Evolutionary conservation across 2,797 vertebrate genomes (phyloP), one percentile per base, ranked within the genome.

Genomic region (Danionella dracula): DNA sequence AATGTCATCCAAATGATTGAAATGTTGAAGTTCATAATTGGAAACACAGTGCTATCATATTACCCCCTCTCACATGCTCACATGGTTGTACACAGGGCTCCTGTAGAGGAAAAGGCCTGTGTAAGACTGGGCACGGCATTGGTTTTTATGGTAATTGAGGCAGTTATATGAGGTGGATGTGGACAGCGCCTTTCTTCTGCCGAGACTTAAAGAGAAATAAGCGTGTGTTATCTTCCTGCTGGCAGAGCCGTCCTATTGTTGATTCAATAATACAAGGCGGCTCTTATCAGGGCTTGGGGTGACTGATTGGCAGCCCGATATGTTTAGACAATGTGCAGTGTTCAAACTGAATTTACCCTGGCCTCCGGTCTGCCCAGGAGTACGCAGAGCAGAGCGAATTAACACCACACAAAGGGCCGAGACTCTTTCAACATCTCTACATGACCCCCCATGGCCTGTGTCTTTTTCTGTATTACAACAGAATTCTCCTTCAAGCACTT

Each of bases 331-430:
- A 93, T 90, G 88, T 85, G 81, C 86, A 81, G 86, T 86, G 86
- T 93, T 93, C 91, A 93, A 92, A 92, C 88, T 89, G 90, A 89
- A 91, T 93, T 92, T 90, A 90, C 86, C 87, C 86, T 87, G 84
- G 84, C 86, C 68, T 62, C 80, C 78, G 76, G 86, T 86, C 85
- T 79, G 83, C 76, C 77, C 32, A 34, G 42, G 46, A 72, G 67
- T 49, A 58, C 44, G 38, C 40, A 19, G 38, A 65, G 48, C 21
- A 64, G 29, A 58, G 57, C 46, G 32, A 60, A 65, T 64, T 58
- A 67, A 57, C 62, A 66, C 48, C 51, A 51, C 9, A 45, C 58
- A 70, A 72, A 50, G 55, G 55, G 70, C 32, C 35, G 35, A 57
- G 58, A 57, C 56, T 65, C 60, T 56, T 75, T 66, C 55, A 70